Evolutionary conservation across 2,888 invertebrate species (phyloP), one percentile per base, ranked within the genome.

Genomic region (Carcina quercana): DNA sequence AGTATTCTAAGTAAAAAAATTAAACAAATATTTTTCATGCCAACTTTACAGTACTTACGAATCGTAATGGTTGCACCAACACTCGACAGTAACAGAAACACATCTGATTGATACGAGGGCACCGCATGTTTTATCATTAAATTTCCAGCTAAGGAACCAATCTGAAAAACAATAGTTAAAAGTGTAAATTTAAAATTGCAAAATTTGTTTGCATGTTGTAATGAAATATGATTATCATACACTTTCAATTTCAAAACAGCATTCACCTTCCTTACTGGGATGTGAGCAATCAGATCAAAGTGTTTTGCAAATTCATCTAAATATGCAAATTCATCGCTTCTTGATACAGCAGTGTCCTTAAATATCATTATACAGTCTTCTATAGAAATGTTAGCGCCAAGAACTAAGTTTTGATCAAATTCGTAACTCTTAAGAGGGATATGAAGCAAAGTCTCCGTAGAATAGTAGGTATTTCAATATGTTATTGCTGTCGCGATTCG

Each of bases 71-170:
- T 47, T 1, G 87, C 86, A 2, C 87, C 86, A 1, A 86, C 78
- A 2, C 85, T 68, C 54, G 86, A 86, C 1, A 90, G 61, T 2
- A 89, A 66, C 10, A 89, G 42, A 45, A 87, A 89, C 3, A 91
- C 51, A 54, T 91, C 91, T 0, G 91, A 91, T 8, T 87, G 88
- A 55, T 90, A 91, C 13, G 86, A 86, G 0, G 69, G 80, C 47
- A 87, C 80, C 1, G 67, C 57, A 39, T 87, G 86, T 53, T 90
- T 91, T 45, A 89, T 66, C 80, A 89, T 88, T 28, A 91, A 53
- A 48, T 91, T 91, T 2, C 91, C 91, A 26, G 89, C 90, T 41
- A 91, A 56, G 0, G 88, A 88, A n/a, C 88, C 90, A 25, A 86
- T 79, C 87, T 87, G 50, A 30, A 68, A 59, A 17, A n/a, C n/a